phyloP scores from a whole-genome alignment of 2,797 vertebrate genomes.

The Onychomys torridus region DNA sequence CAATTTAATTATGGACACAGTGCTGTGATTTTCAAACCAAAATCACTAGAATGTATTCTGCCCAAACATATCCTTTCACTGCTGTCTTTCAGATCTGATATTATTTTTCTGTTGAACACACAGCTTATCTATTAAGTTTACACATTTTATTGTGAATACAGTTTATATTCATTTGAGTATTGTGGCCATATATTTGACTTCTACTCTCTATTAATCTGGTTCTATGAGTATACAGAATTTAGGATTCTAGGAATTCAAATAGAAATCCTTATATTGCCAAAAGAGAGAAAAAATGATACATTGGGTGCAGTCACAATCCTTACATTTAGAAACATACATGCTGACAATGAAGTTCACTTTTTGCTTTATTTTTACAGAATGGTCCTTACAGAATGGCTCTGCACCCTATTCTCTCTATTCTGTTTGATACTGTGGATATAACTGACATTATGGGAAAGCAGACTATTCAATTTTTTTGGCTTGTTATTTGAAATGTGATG shows the following conservation, averaged over 20 bases:
- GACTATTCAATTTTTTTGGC: not conserved
- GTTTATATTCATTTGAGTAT: constrained; percentile 74
- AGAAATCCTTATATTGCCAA: not conserved
- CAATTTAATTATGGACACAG: constrained; percentile 80
- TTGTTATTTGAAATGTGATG: not conserved
- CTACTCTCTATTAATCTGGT: constrained; percentile 53
- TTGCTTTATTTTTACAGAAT: not conserved
- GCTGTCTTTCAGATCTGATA: constrained; percentile 80
- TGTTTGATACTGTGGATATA: not conserved
- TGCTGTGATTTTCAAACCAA: constrained; percentile 85
- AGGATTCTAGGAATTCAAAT: not conserved
- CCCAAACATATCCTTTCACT: constrained; percentile 81
- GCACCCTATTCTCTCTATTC: not conserved
- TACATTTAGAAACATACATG: not conserved
- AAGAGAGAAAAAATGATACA: not conserved
- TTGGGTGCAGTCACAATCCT: not conserved
- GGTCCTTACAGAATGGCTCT: not conserved
- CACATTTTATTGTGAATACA: constrained; percentile 84
- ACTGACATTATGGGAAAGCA: not conserved
- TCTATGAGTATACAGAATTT: not conserved
- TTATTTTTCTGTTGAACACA: constrained; percentile 80
- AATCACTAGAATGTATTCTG: constrained; percentile 79
- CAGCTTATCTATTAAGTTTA: constrained; percentile 77
- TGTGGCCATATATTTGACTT: constrained; percentile 43
- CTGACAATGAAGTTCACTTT: not conserved